A percentile compares a stretch with the other conserved stretches of the same genome.
These are phyloP conservation scores for Megaleporinus macrocephalus DNA, from an alignment of 2,113 vertebrate species.

Conservation along the genomic window DNA sequence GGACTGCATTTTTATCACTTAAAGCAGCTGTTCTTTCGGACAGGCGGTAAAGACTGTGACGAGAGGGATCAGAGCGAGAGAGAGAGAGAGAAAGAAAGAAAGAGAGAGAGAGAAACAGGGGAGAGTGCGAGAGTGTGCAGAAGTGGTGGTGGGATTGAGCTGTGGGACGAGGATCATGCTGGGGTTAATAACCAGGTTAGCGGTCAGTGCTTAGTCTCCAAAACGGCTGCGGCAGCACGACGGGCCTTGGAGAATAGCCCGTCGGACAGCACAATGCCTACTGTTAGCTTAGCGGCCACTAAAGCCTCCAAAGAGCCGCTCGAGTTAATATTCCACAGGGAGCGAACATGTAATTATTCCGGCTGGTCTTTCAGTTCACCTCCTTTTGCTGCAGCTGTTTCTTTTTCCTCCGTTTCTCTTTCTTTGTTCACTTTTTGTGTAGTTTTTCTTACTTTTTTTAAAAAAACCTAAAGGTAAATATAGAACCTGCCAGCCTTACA, in stretches of 20 bases:
- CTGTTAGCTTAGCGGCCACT: not conserved
- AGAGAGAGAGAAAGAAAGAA: not conserved
- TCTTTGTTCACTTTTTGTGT: too few relatives aligned
- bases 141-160: not conserved
- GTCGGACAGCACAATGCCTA: not conserved
- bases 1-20: not conserved
- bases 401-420: too few relatives aligned
- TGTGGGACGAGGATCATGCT: not conserved
- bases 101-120: not conserved
- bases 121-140: not conserved
- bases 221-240: not conserved
- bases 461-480: too few relatives aligned
- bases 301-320: not conserved
- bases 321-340: not conserved
- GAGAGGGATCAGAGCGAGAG: not conserved
- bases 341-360: not conserved
- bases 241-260: not conserved
- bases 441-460: too few relatives aligned
- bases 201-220: not conserved
- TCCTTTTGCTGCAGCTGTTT: not conserved
- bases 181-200: constrained; percentile 11
- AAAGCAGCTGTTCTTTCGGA: not conserved
- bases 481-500: too few relatives aligned
- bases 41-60: not conserved
- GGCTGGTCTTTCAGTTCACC: not conserved